These are phyloP conservation scores for Watsonalla cultraria DNA, from an alignment of 2,888 invertebrate genomes.

Conservation along the genomic window DNA sequence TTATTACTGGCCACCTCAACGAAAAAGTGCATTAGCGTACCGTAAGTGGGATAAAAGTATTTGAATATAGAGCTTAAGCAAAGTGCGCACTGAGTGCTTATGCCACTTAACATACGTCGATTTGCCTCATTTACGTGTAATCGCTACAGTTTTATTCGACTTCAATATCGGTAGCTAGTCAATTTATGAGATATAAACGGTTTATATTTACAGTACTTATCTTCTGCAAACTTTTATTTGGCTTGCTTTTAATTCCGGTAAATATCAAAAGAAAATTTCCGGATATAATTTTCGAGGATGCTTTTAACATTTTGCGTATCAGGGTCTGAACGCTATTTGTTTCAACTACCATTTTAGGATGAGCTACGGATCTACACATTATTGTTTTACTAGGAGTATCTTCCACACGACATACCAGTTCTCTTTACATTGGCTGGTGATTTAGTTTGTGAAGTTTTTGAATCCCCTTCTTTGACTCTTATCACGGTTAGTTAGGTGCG, in stretches of 20 bases:
- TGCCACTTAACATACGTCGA: slow-evolving; percentile 63
- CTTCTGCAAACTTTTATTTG: slow-evolving; percentile 38
- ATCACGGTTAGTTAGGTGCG: slow-evolving; percentile 69
- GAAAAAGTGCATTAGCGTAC: slow-evolving; percentile 74
- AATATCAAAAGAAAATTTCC: slow-evolving; percentile 15
- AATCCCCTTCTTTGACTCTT: slow-evolving; percentile 54
- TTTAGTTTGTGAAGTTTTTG: slow-evolving; percentile 56
- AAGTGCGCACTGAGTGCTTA: slow-evolving; percentile 65
- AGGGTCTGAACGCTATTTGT: too few relatives aligned
- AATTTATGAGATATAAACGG: slow-evolving; percentile 34
- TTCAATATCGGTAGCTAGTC: slow-evolving; percentile 39
- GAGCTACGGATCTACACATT: too few relatives aligned
- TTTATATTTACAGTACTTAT: slow-evolving; percentile 30
- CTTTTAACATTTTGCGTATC: too few relatives aligned
- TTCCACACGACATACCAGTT: slow-evolving; percentile 23
- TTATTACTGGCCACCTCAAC: slow-evolving; percentile 66
- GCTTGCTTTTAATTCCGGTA: slow-evolving; percentile 36
- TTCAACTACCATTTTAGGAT: too few relatives aligned
- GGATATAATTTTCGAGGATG: slow-evolving; percentile 11
- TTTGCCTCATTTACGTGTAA: slow-evolving; percentile 63
- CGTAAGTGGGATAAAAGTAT: slow-evolving; percentile 71
- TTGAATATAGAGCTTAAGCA: slow-evolving; percentile 71
- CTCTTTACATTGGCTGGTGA: slow-evolving; percentile 40
- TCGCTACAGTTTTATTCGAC: slow-evolving; percentile 53
- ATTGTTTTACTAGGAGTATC: slow-evolving; percentile 10